Percentiles rank a stretch among this genome's conserved stretches.
These are phyloP conservation scores for Eublepharis macularius DNA, from an alignment of 2,113 vertebrate genomes.

Conservation along the genomic window DNA sequence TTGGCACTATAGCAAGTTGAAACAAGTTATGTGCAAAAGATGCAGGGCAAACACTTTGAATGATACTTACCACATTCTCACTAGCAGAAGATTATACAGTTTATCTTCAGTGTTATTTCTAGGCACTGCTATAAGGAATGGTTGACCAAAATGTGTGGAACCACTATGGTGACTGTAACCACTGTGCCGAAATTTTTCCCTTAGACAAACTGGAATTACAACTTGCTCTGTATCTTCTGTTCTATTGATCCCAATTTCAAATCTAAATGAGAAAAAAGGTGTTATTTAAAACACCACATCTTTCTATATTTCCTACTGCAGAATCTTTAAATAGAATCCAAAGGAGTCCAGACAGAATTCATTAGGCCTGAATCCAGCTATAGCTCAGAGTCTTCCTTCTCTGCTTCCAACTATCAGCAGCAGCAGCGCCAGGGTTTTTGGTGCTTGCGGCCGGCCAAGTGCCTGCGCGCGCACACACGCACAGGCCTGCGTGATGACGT, in stretches of 20 bases:
- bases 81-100: constrained; percentile 93
- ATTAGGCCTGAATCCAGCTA: too few relatives aligned
- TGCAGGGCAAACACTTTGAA: too few relatives aligned
- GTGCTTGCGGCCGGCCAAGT: too few relatives aligned
- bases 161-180: constrained; percentile 93
- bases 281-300: neutral
- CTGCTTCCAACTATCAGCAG: too few relatives aligned
- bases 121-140: constrained; percentile 95
- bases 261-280: constrained; percentile 59
- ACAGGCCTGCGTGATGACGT: too few relatives aligned
- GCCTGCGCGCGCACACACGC: too few relatives aligned
- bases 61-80: constrained; percentile 88
- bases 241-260: constrained; percentile 88
- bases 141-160: constrained; percentile 92
- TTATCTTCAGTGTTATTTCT: constrained; percentile 95
- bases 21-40: too few relatives aligned
- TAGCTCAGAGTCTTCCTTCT: too few relatives aligned
- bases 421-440: too few relatives aligned
- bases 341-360: neutral
- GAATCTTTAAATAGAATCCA: neutral
- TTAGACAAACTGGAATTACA: constrained; percentile 93
- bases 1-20: too few relatives aligned
- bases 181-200: constrained; percentile 95
- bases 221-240: constrained; percentile 94
- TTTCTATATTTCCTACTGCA: constrained; percentile 34